These are phyloP conservation scores for Austrofundulus limnaeus DNA, from an alignment of 2,113 vertebrate genomes.

Conservation along the genomic window DNA sequence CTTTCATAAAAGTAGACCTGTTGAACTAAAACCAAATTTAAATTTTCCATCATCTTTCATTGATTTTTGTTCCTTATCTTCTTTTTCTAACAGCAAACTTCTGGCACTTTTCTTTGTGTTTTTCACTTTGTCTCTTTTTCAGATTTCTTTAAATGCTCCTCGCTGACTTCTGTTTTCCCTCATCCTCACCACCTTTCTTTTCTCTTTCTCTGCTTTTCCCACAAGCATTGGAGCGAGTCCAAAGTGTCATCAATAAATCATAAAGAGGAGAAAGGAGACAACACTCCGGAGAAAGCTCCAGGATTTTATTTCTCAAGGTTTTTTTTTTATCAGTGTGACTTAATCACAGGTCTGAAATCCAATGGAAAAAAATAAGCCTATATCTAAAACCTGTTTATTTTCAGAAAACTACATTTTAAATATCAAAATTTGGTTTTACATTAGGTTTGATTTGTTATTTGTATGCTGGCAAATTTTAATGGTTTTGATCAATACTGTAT, in stretches of 20 bases:
- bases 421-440: too few relatives aligned
- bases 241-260: constrained; percentile 65
- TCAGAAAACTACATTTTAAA: constrained; percentile 32
- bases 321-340: constrained; percentile 18
- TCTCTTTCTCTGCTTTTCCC: constrained; percentile 4
- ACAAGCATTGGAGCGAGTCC: constrained; percentile 42
- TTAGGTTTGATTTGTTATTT: too few relatives aligned
- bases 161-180: neutral
- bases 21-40: neutral
- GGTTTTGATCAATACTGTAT: too few relatives aligned
- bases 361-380: constrained; percentile 34
- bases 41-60: neutral
- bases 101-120: neutral
- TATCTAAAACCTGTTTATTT: constrained; percentile 42
- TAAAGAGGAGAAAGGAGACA: constrained; percentile 33
- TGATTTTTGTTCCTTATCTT: too few relatives aligned
- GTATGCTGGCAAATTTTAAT: too few relatives aligned
- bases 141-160: constrained; percentile 2
- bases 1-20: neutral
- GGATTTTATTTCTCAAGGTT: constrained; percentile 5
- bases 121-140: constrained; percentile 3
- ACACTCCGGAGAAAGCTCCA: constrained; percentile 13
- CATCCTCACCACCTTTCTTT: neutral
- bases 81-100: neutral
- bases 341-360: constrained; percentile 32